A percentile compares a stretch with the other conserved stretches of the same genome.
These are phyloP conservation scores for Perccottus glenii DNA, from an alignment of 2,113 vertebrate genomes.

Conservation along the genomic window DNA sequence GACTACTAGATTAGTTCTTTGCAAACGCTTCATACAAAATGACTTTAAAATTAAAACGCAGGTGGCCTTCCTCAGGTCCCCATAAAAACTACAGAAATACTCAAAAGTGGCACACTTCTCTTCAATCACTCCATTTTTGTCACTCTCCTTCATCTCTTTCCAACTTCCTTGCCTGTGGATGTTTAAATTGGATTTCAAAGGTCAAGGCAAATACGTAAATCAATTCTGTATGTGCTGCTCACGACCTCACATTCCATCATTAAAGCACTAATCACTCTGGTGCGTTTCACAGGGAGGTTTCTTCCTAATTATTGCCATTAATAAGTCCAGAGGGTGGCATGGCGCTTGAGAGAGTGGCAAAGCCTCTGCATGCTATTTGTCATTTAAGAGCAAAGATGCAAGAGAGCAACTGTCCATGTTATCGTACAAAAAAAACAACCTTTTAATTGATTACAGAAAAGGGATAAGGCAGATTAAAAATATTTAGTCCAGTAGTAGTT, in stretches of 20 bases:
- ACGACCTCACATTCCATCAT: slow-evolving; percentile 77
- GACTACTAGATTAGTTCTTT: slow-evolving; percentile 41
- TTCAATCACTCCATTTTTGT: slow-evolving; percentile 66
- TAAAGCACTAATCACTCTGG: slow-evolving; percentile 80
- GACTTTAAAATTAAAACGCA: slow-evolving; percentile 47
- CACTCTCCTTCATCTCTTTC: slow-evolving; percentile 65
- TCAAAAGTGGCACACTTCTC: slow-evolving; percentile 50
- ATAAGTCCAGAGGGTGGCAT: slow-evolving; percentile 74
- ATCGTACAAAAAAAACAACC: slow-evolving; percentile 30
- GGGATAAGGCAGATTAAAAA: not conserved
- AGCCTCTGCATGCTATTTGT: slow-evolving; percentile 66
- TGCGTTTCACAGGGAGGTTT: slow-evolving; percentile 74
- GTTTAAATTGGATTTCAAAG: slow-evolving; percentile 79
- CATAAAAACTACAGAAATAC: slow-evolving; percentile 62
- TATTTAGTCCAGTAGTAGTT: too few species aligned
- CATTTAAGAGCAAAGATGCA: slow-evolving; percentile 59
- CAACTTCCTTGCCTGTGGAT: slow-evolving; percentile 68
- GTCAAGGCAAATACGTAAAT: slow-evolving; percentile 79
- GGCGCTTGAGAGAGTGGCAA: slow-evolving; percentile 71
- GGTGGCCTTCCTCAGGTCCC: slow-evolving; percentile 40
- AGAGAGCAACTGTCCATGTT: slow-evolving; percentile 34
- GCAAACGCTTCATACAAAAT: slow-evolving; percentile 38
- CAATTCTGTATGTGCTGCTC: slow-evolving; percentile 74
- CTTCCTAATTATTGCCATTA: slow-evolving; percentile 82
- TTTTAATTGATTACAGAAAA: not conserved